phyloP scores from a whole-genome alignment of 23 tunicate genomes.

The Diplosoma virens region DNA sequence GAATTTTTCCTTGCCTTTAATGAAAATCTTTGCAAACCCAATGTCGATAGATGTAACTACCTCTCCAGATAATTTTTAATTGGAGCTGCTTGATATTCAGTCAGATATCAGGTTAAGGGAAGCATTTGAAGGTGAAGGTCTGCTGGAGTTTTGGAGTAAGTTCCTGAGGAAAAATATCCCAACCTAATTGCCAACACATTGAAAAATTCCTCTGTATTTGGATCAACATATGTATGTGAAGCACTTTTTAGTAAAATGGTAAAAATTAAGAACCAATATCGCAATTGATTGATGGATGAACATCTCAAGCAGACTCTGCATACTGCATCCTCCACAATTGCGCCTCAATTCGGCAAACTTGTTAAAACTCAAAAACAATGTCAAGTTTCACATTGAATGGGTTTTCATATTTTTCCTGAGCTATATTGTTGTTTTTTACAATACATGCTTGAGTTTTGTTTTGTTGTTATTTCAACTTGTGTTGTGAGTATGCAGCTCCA shows the following conservation, averaged over 20 bases:
- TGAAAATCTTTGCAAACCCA: conserved; percentile 43
- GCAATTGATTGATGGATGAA: conserved; percentile 40
- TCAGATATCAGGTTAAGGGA: conserved; percentile 53
- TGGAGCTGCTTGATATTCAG: conserved; percentile 64
- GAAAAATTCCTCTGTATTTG: conserved; percentile 59
- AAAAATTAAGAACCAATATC: conserved; percentile 56
- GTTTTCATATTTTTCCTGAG: not conserved
- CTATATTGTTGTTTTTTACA: conserved; percentile 8
- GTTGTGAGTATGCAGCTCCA: not conserved
- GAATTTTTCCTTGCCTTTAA: conserved; percentile 33
- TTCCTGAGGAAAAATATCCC: conserved; percentile 53
- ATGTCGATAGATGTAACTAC: conserved; percentile 34
- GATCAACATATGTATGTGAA: conserved; percentile 63
- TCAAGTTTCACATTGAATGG: conserved; percentile 11
- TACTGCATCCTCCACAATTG: conserved; percentile 40
- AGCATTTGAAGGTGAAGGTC: conserved; percentile 43
- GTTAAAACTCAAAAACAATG: conserved; percentile 27
- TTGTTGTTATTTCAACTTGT: not conserved
- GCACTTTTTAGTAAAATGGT: conserved; percentile 60
- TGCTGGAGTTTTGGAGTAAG: conserved; percentile 57
- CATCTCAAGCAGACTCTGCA: conserved; percentile 56
- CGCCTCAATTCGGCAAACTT: conserved; percentile 20
- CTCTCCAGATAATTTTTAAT: conserved; percentile 45
- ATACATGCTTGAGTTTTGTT: conserved; percentile 18
- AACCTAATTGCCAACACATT: conserved; percentile 43